phyloP scores from a whole-genome alignment of 2,113 vertebrate species.

The Macquaria australasica region DNA sequence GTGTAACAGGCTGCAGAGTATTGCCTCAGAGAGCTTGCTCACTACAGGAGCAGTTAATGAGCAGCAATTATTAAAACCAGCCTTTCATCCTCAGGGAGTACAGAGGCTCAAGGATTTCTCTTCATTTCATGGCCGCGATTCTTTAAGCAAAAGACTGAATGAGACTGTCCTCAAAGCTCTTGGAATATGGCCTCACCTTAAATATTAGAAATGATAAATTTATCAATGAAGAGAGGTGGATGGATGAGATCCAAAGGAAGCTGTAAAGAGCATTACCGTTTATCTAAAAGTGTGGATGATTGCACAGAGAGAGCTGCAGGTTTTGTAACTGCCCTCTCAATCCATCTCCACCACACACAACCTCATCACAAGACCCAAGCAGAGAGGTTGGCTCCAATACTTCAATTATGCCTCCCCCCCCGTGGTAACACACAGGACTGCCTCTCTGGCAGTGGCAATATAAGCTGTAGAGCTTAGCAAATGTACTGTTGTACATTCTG shows the following conservation, averaged over 20 bases:
- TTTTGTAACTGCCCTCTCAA: not conserved
- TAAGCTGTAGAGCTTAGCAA: not conserved
- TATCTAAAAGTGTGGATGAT: conserved; percentile 9
- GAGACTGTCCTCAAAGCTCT: conserved; percentile 13
- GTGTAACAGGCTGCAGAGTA: conserved; percentile 68
- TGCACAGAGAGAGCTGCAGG: conserved; percentile 14
- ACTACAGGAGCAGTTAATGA: conserved; percentile 63
- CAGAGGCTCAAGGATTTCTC: conserved; percentile 37
- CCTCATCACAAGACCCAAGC: conserved; percentile 1
- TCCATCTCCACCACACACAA: conserved; percentile 6
- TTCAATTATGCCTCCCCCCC: conserved; percentile 44
- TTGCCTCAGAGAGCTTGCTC: conserved; percentile 55
- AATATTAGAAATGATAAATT: conserved; percentile 16
- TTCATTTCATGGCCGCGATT: conserved; percentile 41
- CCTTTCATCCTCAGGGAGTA: conserved; percentile 55
- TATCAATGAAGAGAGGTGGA: not conserved
- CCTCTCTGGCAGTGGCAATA: not conserved
- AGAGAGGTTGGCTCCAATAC: conserved; percentile 7
- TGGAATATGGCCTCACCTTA: conserved; percentile 6
- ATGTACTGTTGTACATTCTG: not conserved
- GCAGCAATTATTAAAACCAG: conserved; percentile 70
- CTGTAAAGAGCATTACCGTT: not conserved
- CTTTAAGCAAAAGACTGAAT: conserved; percentile 19
- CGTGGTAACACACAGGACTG: conserved; percentile 48
- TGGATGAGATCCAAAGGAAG: not conserved